A percentile compares a stretch with the other conserved stretches of the same genome.
phyloP scores from a whole-genome alignment of 2,113 vertebrate species.

The Hucho hucho region DNA sequence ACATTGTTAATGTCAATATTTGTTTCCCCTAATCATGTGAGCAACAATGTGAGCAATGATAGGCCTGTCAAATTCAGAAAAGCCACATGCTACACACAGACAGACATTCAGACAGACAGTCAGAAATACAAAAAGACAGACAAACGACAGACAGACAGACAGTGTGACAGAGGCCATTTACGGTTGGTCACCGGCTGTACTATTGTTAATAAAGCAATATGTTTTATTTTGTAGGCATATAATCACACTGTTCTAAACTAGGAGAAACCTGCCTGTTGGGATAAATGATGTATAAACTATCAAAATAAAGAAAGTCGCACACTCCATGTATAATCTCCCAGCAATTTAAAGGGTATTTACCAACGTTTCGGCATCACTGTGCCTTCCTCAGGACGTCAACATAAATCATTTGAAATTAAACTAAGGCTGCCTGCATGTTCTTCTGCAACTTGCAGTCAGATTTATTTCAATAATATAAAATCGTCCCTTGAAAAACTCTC shows the following conservation, averaged over 20 bases:
- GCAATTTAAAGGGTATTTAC: no score
- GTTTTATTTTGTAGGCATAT: background rate
- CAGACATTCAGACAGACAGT: background rate
- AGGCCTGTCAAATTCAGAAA: no score
- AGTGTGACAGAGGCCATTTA: slow-evolving; percentile 15
- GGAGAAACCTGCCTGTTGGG: background rate
- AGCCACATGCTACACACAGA: background rate
- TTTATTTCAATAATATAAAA: no score
- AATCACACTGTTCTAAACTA: background rate
- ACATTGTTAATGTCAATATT: no score
- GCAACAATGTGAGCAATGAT: no score
- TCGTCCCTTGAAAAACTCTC: background rate
- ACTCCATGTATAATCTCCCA: no score
- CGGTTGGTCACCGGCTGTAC: slow-evolving; percentile 4
- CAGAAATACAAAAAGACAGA: background rate
- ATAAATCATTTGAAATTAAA: background rate
- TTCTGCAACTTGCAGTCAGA: no score
- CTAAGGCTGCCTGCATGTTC: background rate
- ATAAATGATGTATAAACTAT: background rate
- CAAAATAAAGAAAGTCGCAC: no score
- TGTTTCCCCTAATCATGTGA: no score
- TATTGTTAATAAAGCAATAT: slow-evolving; percentile 1
- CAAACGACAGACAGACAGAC: background rate
- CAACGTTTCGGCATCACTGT: no score
- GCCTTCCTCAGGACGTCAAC: no score